Evolutionary conservation across 2,113 vertebrate species (phyloP).

Genomic region (Pelecanus crispus): DNA sequence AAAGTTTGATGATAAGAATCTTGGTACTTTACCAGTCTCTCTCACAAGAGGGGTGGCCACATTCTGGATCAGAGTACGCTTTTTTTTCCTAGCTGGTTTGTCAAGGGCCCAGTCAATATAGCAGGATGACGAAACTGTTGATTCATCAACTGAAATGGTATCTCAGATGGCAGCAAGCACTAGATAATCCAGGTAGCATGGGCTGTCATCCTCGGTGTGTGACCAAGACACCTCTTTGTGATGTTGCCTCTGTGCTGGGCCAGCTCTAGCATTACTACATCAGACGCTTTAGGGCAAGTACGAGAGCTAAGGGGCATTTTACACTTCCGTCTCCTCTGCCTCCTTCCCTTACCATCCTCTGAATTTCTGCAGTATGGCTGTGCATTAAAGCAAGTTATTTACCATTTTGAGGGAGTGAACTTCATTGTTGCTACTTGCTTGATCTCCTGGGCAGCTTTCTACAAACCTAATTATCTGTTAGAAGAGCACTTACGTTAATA

Average conservation of each 20-base stretch:
- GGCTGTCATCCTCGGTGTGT: not conserved
- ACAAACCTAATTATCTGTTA: not conserved
- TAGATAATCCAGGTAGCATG: not conserved
- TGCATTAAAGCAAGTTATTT: not conserved
- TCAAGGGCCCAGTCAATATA: not conserved
- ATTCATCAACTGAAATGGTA: not conserved
- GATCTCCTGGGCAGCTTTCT: not conserved
- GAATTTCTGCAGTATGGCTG: not conserved
- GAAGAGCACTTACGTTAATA: not conserved
- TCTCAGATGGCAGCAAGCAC: not conserved
- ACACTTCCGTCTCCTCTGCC: not conserved
- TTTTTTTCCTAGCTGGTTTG: not conserved
- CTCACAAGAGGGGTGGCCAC: not conserved
- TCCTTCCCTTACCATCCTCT: not conserved
- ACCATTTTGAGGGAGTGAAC: not conserved
- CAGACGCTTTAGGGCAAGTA: not conserved
- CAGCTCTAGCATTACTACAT: not conserved
- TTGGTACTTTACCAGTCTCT: not conserved
- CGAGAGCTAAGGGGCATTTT: not conserved
- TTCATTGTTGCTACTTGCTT: not conserved
- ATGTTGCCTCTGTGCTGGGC: not conserved
- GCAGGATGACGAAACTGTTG: not conserved
- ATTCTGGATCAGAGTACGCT: fast-evolving
- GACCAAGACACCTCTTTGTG: not conserved
- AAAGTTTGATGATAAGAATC: not conserved